A percentile compares a stretch with the other conserved stretches of the same genome.
These are phyloP conservation scores for Tiliacea citrago DNA, from an alignment of 2,888 invertebrate genomes.

Conservation along the genomic window DNA sequence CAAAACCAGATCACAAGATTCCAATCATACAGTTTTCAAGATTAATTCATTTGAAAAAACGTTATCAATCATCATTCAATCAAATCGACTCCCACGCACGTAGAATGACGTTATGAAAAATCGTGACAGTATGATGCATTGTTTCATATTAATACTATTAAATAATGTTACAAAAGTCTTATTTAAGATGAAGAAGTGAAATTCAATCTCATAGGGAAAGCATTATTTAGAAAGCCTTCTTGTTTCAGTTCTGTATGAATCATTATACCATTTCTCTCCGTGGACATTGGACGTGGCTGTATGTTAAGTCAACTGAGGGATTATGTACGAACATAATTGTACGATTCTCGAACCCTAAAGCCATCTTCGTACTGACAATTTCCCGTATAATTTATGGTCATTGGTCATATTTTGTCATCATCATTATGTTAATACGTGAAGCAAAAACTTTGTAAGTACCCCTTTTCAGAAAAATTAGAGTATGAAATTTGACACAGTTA, in stretches of 20 bases:
- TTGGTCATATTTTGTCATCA: not conserved
- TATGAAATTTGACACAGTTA: no score
- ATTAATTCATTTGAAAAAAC: conserved; percentile 48
- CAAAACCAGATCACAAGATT: conserved; percentile 40
- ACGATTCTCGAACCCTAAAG: not conserved
- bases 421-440: no score
- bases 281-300: not conserved
- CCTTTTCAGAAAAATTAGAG: no score
- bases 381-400: no score
- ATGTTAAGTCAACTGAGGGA: not conserved
- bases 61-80: conserved; percentile 32
- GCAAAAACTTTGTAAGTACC: no score
- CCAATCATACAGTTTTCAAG: conserved; percentile 38
- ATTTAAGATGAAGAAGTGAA: not conserved
- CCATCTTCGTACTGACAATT: not conserved
- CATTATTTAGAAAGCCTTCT: conserved; percentile 13
- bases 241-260: not conserved
- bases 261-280: not conserved
- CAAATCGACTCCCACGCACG: conserved; percentile 51
- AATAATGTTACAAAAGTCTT: conserved; percentile 13
- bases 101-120: conserved; percentile 23
- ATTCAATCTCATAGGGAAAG: not conserved
- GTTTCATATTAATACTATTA: not conserved
- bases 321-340: not conserved
- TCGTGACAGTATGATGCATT: conserved; percentile 31